Base-by-base conservation (phyloP, 2,797 vertebrate genomes). In the Amazona finschi region DNA sequence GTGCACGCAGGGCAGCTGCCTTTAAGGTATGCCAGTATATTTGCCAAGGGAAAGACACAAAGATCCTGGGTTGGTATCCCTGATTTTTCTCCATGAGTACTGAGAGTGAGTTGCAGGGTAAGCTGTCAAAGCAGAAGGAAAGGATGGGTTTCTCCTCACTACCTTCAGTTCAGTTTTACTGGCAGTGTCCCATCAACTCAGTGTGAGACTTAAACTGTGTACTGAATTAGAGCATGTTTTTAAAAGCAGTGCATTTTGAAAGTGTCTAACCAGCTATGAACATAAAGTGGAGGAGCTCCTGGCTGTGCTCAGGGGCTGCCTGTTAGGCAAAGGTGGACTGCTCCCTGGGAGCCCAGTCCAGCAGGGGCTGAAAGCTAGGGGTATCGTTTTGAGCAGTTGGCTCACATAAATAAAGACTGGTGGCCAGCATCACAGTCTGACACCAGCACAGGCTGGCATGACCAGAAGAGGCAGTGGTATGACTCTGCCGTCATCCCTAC, bases 131-230 rank as follows among this genome's bases (percentile, higher is more conserved):
- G 46, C 36, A 47, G 73, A 81, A 64, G 66, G 67, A 86, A 84
- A 18, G 9, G 15, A 50, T n/a, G 36, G 19, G 43, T 77, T 85
- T 91, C 13, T 92, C 33, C 33, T 88, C 52, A 25, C 46, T 93
- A 46, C 28, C 30, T 69, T 90, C 60, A 41, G 3, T 53, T 66
- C 27, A 7, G 62, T 66, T 93, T 72, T 86, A 55, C 66, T 86
- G 90, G 70, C 92, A 91, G 25, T 11, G 3, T 92, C 80, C 75
- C 43, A 71, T 77, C n/a, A 77, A 25, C 1, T 61, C 36, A 47
- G 90, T 62, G 87, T 87, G 90, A 87, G 72, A 93, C 64, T 89
- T 85, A 78, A 90, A 80, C 79, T 89, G 82, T 58, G 55, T 89
- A 55, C 28, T 72, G 69, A 85, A 53, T 89, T 78, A 74, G 44